Evolutionary conservation across 2,888 invertebrate species (phyloP).

Genomic region (Pemphredon lugubris): DNA sequence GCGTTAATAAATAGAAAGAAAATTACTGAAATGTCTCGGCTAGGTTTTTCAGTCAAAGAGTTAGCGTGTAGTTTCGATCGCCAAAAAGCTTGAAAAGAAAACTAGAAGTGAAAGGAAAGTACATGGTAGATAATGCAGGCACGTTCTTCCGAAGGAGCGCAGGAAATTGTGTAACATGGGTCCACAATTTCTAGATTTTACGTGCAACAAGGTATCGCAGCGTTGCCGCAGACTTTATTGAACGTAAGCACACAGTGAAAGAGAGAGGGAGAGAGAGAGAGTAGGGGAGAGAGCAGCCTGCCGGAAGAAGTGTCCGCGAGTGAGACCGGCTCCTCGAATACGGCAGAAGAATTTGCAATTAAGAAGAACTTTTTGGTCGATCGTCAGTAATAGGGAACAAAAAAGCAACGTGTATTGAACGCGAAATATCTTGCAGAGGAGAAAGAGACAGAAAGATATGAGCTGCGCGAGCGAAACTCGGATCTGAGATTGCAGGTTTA

Average conservation of each 20-base stretch:
- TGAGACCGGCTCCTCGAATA: constrained; percentile 65
- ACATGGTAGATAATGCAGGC: constrained; percentile 55
- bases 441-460: constrained; percentile 81
- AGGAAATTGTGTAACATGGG: constrained; percentile 67
- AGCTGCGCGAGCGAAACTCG: constrained; percentile 81
- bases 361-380: constrained; percentile 75
- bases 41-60: constrained; percentile 24
- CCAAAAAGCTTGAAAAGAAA: constrained; percentile 22
- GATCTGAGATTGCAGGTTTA: constrained; percentile 81
- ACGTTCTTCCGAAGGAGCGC: constrained; percentile 47
- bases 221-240: constrained; percentile 74
- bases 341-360: constrained; percentile 70
- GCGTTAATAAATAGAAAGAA: constrained; percentile 1
- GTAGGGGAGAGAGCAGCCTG: constrained; percentile 65
- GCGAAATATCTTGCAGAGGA: constrained; percentile 81
- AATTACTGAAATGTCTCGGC: constrained; percentile 13
- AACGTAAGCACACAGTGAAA: constrained; percentile 66
- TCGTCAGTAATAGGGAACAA: constrained; percentile 71
- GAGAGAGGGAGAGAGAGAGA: constrained; percentile 62
- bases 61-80: constrained; percentile 16
- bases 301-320: constrained; percentile 68
- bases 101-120: constrained; percentile 29
- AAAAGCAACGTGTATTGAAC: constrained; percentile 76
- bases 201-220: constrained; percentile 73
- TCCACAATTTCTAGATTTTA: constrained; percentile 73